Base-by-base conservation (phyloP, 64 coral and sea anemone genomes). In the Platygyra sinensis region DNA sequence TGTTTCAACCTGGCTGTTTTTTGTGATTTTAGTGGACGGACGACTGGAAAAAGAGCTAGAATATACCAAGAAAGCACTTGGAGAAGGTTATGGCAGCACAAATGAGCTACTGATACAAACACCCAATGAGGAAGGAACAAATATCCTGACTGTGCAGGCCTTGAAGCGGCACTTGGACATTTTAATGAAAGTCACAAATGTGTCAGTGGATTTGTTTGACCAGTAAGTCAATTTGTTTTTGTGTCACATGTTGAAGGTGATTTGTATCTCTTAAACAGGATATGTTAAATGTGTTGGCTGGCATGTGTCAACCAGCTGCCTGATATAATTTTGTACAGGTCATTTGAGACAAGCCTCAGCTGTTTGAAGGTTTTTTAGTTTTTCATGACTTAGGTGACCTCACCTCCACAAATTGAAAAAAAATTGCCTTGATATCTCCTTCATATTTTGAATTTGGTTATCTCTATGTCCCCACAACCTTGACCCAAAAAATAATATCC, bases 71-170 rank as follows among this genome's bases (percentile, higher is more conserved):
- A 78, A 31, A 46, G 51, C 87, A 15, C 77, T 95, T 42, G 91
- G 91, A 20, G 90, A 99, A 28, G 95, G 80, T 5, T 83, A 79
- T 60, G 91, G 88, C 4, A 74, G 57, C 14, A 93, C 96, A 54
- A 84, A 93, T 25, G 94, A 99, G 7, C 46, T 99, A 0, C 78
- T 99, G 5, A 99, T 99, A 19, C 96, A 99, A 76, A 93, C 96
- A 24, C 96, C 96, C 5, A 95, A 95, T 36, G 69, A 60, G 33
- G 78, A 95, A 88, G 96, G 96, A 86, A 93, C 77, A 0, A 99
- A 95, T 51, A 90, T 99, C 33, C 78, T 99, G 18, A 86, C 94
- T 6, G 78, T 91, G 7, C 18, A 90, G 25, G 91, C 94, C 17
- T 71, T 99, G 38, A 78, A 86, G 63, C 79, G 90, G 25, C 96